Evolutionary conservation across 2,113 vertebrate genomes (phyloP), one percentile per base, ranked within the genome.

Genomic region (Condylura cristata): DNA sequence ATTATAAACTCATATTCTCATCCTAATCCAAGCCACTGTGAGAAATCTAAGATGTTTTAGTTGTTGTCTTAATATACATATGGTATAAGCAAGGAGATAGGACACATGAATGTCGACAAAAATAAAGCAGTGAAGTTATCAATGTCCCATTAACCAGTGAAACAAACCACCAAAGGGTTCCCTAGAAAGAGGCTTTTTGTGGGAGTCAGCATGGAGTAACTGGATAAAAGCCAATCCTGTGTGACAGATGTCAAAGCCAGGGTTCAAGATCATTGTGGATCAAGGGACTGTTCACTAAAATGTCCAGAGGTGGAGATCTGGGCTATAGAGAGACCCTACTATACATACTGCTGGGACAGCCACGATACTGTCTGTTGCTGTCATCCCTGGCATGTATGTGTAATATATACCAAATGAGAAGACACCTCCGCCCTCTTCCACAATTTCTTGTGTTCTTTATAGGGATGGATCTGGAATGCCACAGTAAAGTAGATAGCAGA

Each of bases 401-500:
- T 37, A 65, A n/a, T 34, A 60, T 79, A 17, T 74, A 16, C 76
- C 93, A 93, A 84, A 16, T 11, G 93, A 82, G 90, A 85, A 96
- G 89, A 0, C 79, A 96, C 92, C 95, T 97, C 91, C 97, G 95
- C 85, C 94, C 24, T 0, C 53, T 97, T 94, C 90, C 95, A 93
- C 71, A 86, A 72, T 81, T 96, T 89, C 93, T 97, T 97, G 89
- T 97, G 95, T 96, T 92, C 95, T 95, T 96, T 87, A 95, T 97
- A 95, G 84, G 96, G 93, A 96, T 97, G 85, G 60, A 81, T 94
- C 92, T 89, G 81, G 91, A 95, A 97, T 97, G 96, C 95, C 95
- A 87, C 81, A 96, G 58, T 95, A 96, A 97, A 93, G 89, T 96
- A 91, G 92, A 93, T 89, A 86, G 93, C 84, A 96, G 81, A 89